phyloP scores from a whole-genome alignment of 1,140 invertebrate species.

The Batillaria attramentaria region DNA sequence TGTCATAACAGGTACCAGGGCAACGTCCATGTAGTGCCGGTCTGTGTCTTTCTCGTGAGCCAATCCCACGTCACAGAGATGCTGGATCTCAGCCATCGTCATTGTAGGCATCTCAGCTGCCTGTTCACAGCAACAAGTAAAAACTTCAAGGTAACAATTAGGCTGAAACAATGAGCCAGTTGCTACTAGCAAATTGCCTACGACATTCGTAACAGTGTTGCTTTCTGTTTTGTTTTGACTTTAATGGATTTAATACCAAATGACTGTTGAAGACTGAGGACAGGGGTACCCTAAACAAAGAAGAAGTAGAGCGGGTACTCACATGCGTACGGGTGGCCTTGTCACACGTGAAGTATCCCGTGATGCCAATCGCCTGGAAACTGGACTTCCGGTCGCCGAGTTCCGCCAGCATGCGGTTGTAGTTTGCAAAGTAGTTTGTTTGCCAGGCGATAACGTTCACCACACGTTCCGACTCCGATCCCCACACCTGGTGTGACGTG shows the following conservation, averaged over 20 bases:
- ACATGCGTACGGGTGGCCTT: conserved; percentile 6
- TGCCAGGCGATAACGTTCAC: conserved; percentile 55
- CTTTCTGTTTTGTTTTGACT: too few relatives aligned
- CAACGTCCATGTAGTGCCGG: conserved; percentile 45
- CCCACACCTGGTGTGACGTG: conserved; percentile 13
- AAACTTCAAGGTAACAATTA: too few relatives aligned
- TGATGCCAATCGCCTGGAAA: conserved; percentile 51
- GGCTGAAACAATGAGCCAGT: too few relatives aligned
- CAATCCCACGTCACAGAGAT: conserved; percentile 37
- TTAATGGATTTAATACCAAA: too few relatives aligned
- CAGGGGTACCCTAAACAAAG: too few relatives aligned
- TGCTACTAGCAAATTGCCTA: background rate
- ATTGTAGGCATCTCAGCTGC: conserved; percentile 32
- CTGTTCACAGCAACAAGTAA: conserved; percentile 4
- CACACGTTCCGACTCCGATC: conserved; percentile 35
- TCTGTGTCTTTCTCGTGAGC: conserved; percentile 25
- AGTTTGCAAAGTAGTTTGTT: conserved; percentile 52
- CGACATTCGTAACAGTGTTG: background rate
- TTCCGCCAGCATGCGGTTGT: conserved; percentile 46
- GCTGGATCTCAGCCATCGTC: conserved; percentile 35
- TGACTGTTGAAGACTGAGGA: too few relatives aligned
- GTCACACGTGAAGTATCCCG: conserved; percentile 55
- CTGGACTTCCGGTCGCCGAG: conserved; percentile 38
- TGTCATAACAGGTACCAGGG: conserved; percentile 48
- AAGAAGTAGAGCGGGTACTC: background rate